Base-by-base conservation (phyloP, 2,113 vertebrate species). In the Echinops telfairi region DNA sequence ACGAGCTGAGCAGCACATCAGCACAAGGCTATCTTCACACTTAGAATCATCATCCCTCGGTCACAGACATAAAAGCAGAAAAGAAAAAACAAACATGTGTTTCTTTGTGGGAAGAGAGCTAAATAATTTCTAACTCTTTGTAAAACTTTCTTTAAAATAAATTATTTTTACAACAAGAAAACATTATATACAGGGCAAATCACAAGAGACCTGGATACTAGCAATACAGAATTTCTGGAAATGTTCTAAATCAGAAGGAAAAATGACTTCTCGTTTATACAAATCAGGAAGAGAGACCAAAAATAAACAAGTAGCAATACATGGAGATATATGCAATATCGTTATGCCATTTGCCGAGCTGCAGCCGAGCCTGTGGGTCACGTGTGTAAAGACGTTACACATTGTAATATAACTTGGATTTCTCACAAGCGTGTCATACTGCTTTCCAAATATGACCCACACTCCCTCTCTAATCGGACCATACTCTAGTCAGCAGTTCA, bases 211-310 rank as follows among this genome's bases (percentile, higher is more conserved):
- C 70, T 62, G 70, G 62, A 90, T 17, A 78, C 19, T 22, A 88
- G 22, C 82, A 78, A 90, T 68, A 79, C 9, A 90, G 85, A 84
- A 87, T 87, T 66, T 89, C 68, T 85, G 22, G 19, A 90, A 73
- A 78, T 38, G 86, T 86, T 95, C 43, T 85, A 83, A 82, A 79
- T 83, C n/a, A 60, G 85, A 95, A 90, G 80, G 22, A 88, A 92
- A 66, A 15, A 9, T 64, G 23, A 36, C 47, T 90, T 90, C 79
- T 78, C 27, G 77, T 73, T 73, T 84, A 57, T 3, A 78, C n/a
- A 27, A 53, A 9, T 83, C 78, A 88, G 57, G 57, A 12, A 80
- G 57, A 66, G 22, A 83, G 15, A 53, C 15, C 68, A 75, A 70
- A 71, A 17, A 38, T 89, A 60, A 64, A 77, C 43, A 81, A 71